Conservation (phyloP, 2,888 invertebrate genomes). For the Rutpela maculata region DNA sequence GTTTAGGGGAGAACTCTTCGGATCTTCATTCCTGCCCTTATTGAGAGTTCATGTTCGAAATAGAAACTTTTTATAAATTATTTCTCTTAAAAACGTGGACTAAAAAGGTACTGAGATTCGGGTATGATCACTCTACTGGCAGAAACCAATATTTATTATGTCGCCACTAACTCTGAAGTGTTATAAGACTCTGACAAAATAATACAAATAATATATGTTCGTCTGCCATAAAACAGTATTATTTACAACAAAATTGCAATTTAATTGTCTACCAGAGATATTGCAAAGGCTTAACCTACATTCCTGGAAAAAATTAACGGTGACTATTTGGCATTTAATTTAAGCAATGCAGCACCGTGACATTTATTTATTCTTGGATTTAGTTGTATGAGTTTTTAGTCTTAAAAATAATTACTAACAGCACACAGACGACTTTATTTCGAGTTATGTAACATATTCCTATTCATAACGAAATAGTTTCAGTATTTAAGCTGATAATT, state of each 20-base stretch:
- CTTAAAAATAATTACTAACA: conserved; percentile 13
- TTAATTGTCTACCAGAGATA: neutral
- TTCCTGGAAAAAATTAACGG: neutral
- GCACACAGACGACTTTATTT: neutral
- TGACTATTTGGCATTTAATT: neutral
- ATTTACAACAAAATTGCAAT: neutral
- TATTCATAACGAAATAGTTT: conserved; percentile 27
- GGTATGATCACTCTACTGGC: too few species aligned
- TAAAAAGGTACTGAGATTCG: too few species aligned
- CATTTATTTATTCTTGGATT: conserved; percentile 24
- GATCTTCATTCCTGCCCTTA: too few species aligned
- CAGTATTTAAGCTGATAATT: conserved; percentile 26
- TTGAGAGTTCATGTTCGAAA: too few species aligned
- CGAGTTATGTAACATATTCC: conserved; percentile 7
- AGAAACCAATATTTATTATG: neutral
- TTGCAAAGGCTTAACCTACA: neutral
- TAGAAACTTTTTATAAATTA: too few species aligned
- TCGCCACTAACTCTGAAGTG: neutral
- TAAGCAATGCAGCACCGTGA: neutral
- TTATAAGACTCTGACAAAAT: too few species aligned
- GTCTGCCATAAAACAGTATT: neutral
- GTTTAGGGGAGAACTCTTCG: too few species aligned
- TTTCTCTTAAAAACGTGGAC: too few species aligned
- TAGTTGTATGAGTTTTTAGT: conserved; percentile 6
- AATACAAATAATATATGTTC: neutral